Percentiles rank a stretch among this genome's conserved stretches.
These are phyloP conservation scores for Liasis olivaceus DNA, from an alignment of 2,797 vertebrate genomes.

Conservation along the genomic window DNA sequence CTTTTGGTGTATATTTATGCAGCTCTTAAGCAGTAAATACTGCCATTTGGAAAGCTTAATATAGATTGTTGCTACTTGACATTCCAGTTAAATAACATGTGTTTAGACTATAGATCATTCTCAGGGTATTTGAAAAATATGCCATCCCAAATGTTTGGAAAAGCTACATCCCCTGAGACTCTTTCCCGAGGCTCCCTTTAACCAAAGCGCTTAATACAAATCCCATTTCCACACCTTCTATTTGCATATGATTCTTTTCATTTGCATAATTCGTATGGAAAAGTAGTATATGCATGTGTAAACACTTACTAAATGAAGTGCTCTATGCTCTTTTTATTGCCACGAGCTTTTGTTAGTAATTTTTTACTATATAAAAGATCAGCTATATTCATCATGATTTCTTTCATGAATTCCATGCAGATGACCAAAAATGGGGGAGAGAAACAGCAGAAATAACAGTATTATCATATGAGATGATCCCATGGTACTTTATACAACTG, in stretches of 20 bases:
- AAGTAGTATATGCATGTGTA: neutral
- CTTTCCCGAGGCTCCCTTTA: neutral
- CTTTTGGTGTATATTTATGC: conserved; percentile 22
- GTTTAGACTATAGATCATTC: conserved; percentile 23
- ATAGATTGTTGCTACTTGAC: conserved; percentile 20
- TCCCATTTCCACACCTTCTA: neutral
- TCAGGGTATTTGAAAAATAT: conserved; percentile 7
- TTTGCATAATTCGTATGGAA: neutral
- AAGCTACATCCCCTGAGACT: neutral
- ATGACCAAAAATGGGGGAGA: neutral
- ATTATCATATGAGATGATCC: neutral
- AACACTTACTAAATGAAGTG: neutral
- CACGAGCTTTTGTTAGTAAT: neutral
- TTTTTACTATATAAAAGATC: neutral
- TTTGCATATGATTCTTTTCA: neutral
- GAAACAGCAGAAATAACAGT: neutral
- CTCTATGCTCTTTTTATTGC: neutral
- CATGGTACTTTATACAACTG: neutral
- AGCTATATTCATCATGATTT: neutral
- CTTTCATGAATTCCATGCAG: neutral
- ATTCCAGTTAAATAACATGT: conserved; percentile 28
- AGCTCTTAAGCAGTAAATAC: conserved; percentile 26
- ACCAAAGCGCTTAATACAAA: neutral
- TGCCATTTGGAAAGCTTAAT: conserved; percentile 30
- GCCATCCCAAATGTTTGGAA: neutral